Evolutionary conservation across 2,888 invertebrate genomes (phyloP).

Genomic region (Cheilosia urbana): DNA sequence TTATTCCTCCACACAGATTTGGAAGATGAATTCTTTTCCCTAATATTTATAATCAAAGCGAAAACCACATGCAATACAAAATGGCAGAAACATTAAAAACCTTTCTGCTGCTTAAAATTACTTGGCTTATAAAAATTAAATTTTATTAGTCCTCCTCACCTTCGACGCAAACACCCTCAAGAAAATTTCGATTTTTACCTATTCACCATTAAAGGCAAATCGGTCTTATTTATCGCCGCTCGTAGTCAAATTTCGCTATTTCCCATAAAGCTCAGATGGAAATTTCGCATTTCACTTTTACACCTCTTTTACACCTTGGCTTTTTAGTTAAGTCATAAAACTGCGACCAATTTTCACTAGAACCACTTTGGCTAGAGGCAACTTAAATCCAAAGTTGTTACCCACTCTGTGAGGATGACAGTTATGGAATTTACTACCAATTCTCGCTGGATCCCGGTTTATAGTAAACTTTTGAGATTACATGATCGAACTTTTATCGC

Average conservation of each 20-base stretch:
- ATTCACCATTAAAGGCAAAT: slow-evolving; percentile 21
- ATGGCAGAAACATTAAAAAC: too few species aligned
- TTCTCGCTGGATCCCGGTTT: slow-evolving; percentile 21
- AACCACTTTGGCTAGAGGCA: slow-evolving; percentile 33
- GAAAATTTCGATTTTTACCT: slow-evolving; percentile 1
- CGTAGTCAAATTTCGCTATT: slow-evolving; percentile 9
- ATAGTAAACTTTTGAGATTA: slow-evolving; percentile 49
- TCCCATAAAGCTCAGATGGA: slow-evolving; percentile 30
- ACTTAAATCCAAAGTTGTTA: slow-evolving; percentile 21
- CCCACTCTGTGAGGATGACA: background rate
- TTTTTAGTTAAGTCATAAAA: slow-evolving; percentile 65
- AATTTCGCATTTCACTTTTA: slow-evolving; percentile 1
- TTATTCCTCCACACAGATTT: too few species aligned
- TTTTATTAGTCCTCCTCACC: too few species aligned
- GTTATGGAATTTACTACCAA: slow-evolving; percentile 59
- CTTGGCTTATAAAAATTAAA: too few species aligned
- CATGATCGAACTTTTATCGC: slow-evolving; percentile 60
- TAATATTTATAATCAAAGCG: too few species aligned
- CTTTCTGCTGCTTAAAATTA: too few species aligned
- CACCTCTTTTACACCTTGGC: slow-evolving; percentile 22
- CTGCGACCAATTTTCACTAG: slow-evolving; percentile 47
- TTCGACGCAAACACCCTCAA: background rate
- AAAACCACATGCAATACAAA: too few species aligned
- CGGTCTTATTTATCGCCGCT: background rate
- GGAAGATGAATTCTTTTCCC: too few species aligned